Base-by-base conservation (phyloP, 92 coral and sea anemone species). In the Siderastrea siderea region DNA sequence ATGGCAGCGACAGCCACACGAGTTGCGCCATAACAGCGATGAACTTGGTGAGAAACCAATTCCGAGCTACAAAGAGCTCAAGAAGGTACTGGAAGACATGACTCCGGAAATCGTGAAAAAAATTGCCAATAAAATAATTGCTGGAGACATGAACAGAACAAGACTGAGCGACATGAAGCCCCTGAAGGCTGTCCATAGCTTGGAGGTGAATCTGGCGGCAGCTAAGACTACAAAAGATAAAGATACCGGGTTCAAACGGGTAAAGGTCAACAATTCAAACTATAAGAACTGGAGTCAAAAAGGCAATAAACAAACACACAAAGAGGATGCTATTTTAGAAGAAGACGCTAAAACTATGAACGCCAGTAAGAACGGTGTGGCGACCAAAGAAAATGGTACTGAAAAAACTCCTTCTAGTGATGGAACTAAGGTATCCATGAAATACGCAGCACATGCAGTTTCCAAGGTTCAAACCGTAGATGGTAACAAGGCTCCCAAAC, bases 101-200 rank as follows among this genome's bases (percentile, higher is more conserved):
- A 85, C 89, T 58, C 89, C 89, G 51, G 77, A 64, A 58, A 75
- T 85, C 58, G 83, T 85, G 19, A 85, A 85, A 66, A 67, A 66
- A 2, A 67, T 85, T 50, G 89, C 89, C 50, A 53, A 52, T 61
- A 65, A 77, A 68, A 85, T 85, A 17, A 77, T 85, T 47, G 89
- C 89, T 53, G 83, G 68, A 17, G 76, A 85, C 17, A 49, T 46
- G 17, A 75, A 77, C 76, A 85, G 67, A 53, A 83, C 87, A 53
- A 83, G 58, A 65, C 80, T 83, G 2, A 73, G 73, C 51, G 87
- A 72, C 48, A 72, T 83, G 87, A 72, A 73, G 17, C 87, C 87
- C 63, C 15, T 83, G 63, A 6, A 7, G 10, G 87, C 87, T 19
- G 87, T 47, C 8, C 75, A 83, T 15, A 83, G 87, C 59, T 48